Conservation (phyloP, 1,140 invertebrate species). For the Eriocheir sinensis region DNA sequence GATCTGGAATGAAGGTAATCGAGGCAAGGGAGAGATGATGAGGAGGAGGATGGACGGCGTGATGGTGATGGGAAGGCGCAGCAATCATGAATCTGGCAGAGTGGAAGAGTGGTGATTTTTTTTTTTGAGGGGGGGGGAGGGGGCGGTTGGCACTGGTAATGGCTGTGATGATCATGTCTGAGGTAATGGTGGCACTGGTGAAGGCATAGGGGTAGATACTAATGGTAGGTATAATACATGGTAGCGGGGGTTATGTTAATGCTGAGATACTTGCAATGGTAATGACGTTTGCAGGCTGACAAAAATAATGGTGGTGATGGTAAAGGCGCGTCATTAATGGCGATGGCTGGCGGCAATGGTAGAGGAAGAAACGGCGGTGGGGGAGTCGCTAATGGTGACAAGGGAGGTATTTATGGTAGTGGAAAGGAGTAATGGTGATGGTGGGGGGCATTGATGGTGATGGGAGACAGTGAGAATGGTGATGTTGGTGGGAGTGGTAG, state of each 20-base stretch:
- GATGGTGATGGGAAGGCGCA: no score
- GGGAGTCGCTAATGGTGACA: not conserved
- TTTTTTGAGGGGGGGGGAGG: no score
- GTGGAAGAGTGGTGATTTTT: no score
- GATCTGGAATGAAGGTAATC: no score
- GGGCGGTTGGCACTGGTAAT: no score
- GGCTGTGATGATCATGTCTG: no score
- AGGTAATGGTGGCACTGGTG: no score
- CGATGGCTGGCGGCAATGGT: not conserved
- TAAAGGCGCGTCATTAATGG: no score
- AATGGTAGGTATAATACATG: not conserved
- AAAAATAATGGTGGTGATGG: not conserved
- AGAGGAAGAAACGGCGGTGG: not conserved
- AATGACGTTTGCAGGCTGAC: not conserved
- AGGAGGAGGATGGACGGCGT: no score
- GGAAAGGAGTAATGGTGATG: not conserved
- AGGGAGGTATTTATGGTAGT: not conserved
- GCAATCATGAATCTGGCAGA: no score
- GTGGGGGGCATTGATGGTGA: not conserved
- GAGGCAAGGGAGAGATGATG: no score
- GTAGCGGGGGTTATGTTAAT: not conserved
- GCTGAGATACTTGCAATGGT: not conserved
- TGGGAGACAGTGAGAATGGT: not conserved
- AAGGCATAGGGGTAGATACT: not conserved
- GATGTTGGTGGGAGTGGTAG: not conserved